Conservation (phyloP, 2,113 vertebrate species). For the Colossoma macropomum region DNA sequence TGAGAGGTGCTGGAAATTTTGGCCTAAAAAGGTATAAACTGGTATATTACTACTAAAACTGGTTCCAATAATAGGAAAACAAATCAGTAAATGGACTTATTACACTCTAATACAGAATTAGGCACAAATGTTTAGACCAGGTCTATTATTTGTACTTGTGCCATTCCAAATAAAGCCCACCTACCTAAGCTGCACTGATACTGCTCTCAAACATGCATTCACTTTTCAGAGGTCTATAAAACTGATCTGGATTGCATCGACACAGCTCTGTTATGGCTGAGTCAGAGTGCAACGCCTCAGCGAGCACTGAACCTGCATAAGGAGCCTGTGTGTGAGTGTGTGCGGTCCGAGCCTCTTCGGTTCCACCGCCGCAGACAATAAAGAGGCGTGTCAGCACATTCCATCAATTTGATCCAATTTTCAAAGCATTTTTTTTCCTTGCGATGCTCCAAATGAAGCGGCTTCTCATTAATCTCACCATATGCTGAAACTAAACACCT, state of each 20-base stretch:
- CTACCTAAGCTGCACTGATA: background rate
- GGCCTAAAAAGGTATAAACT: too few species aligned
- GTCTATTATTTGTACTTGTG: too few species aligned
- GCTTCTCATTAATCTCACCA: slow-evolving; percentile 45
- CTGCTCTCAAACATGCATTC: slow-evolving; percentile 22
- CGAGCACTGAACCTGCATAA: background rate
- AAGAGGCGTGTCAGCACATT: slow-evolving; percentile 37
- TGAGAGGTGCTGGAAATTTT: too few species aligned
- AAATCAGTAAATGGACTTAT: too few species aligned
- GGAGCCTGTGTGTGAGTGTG: background rate
- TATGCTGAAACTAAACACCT: slow-evolving; percentile 40
- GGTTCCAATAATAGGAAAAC: too few species aligned
- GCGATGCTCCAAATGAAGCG: slow-evolving; percentile 42
- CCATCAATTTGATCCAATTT: slow-evolving; percentile 53
- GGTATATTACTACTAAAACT: too few species aligned
- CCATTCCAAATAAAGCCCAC: background rate
- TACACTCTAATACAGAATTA: too few species aligned
- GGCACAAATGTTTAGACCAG: too few species aligned
- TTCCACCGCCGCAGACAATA: slow-evolving; percentile 53
- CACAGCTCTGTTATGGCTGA: slow-evolving; percentile 41
- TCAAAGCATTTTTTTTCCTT: background rate
- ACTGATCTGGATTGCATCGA: slow-evolving; percentile 40
- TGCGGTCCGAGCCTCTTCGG: slow-evolving; percentile 39
- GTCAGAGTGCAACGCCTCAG: slow-evolving; percentile 43
- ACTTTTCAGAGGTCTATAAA: slow-evolving; percentile 19